Conservation (phyloP, 2,113 vertebrate genomes). For the Odontesthes bonariensis region DNA sequence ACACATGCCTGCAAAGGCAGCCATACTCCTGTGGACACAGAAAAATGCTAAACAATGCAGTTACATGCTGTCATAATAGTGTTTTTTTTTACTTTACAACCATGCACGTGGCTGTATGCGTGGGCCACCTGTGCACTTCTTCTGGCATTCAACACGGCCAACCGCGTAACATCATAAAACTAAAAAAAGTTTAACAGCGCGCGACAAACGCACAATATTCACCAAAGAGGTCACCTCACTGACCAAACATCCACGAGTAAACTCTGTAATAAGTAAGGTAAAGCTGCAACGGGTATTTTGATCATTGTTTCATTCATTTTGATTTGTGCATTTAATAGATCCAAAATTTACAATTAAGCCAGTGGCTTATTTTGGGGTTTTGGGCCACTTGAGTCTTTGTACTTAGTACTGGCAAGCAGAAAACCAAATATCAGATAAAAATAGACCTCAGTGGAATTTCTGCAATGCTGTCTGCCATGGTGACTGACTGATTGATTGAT, state of each 20-base stretch:
- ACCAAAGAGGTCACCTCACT: background rate
- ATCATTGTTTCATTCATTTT: too few species aligned
- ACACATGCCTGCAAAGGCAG: constrained; percentile 99
- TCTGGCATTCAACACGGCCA: background rate
- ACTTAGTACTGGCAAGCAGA: background rate
- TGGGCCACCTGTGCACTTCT: background rate
- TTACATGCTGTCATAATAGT: background rate
- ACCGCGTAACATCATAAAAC: background rate
- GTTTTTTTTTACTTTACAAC: background rate
- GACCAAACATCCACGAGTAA: background rate
- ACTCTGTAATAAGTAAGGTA: background rate
- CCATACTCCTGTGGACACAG: constrained; percentile 92
- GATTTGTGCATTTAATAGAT: too few species aligned
- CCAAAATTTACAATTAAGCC: background rate
- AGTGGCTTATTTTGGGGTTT: background rate
- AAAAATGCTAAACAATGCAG: background rate
- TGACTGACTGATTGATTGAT: constrained; percentile 23
- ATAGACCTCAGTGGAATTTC: background rate
- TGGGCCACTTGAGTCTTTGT: background rate
- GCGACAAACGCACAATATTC: background rate
- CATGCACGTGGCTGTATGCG: background rate
- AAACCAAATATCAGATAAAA: background rate
- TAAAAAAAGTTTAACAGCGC: background rate
- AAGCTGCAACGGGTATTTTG: background rate
- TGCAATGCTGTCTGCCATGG: background rate